phyloP scores from a whole-genome alignment of 2,888 invertebrate genomes.

The Oligia latruncula region DNA sequence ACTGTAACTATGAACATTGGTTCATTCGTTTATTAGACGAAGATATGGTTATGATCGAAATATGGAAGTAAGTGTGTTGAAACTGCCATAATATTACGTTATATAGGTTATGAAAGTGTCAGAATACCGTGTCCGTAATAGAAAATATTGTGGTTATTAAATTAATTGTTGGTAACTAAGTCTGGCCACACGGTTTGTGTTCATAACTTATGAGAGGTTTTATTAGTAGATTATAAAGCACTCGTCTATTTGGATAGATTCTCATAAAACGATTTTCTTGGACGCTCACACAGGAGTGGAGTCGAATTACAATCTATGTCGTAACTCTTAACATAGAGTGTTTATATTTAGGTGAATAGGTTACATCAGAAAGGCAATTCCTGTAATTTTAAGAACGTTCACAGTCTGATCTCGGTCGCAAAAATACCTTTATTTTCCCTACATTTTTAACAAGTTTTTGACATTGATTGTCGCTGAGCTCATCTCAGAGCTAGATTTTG shows the following conservation, averaged over 20 bases:
- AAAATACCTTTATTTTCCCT: neutral
- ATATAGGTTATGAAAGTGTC: constrained; percentile 72
- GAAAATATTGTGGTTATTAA: constrained; percentile 68
- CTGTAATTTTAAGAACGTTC: neutral
- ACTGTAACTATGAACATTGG: constrained; percentile 72
- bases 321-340: no score
- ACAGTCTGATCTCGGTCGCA: neutral
- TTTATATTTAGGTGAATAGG: neutral
- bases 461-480: no score
- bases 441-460: neutral
- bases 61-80: constrained; percentile 63
- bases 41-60: constrained; percentile 69
- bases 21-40: constrained; percentile 63
- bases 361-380: neutral
- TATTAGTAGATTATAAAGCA: constrained; percentile 46
- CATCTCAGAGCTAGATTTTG: no score
- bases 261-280: constrained; percentile 26
- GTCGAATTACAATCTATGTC: no score
- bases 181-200: constrained; percentile 55
- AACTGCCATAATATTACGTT: constrained; percentile 67
- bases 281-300: neutral
- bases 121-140: constrained; percentile 71
- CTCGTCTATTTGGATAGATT: constrained; percentile 32
- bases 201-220: constrained; percentile 57
- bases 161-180: constrained; percentile 57